Percentiles rank a stretch among this genome's conserved stretches.
phyloP scores from a whole-genome alignment of 2,113 vertebrate species.

The Amblyopsis rosae region DNA sequence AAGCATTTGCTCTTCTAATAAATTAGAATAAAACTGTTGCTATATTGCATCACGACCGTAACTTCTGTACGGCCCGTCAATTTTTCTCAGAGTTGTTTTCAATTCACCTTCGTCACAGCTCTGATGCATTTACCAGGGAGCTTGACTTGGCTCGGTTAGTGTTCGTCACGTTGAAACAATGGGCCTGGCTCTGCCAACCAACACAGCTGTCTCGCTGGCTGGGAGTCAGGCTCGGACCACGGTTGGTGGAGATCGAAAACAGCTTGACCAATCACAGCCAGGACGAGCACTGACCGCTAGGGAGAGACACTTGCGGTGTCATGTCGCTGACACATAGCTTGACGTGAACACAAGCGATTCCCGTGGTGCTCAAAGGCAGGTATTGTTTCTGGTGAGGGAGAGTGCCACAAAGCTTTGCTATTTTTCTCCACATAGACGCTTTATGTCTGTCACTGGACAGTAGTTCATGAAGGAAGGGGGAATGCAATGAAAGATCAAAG shows the following conservation, averaged over 20 bases:
- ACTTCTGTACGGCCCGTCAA: no score
- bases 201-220: constrained; percentile 19
- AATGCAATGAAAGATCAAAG: constrained; percentile 32
- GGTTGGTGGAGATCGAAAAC: not conserved
- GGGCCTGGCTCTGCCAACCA: constrained; percentile 19
- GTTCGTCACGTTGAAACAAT: constrained; percentile 39
- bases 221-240: constrained; percentile 15
- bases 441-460: no score
- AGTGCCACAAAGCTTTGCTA: constrained; percentile 1
- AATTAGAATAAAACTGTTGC: no score
- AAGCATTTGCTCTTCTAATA: no score
- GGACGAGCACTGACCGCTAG: not conserved
- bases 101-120: not conserved
- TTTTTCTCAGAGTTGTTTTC: no score
- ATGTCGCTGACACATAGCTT: constrained; percentile 43
- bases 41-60: no score
- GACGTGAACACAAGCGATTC: constrained; percentile 50
- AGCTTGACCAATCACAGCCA: constrained; percentile 13
- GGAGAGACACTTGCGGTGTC: not conserved
- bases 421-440: not conserved
- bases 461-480: no score
- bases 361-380: constrained; percentile 46
- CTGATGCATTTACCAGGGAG: constrained; percentile 49
- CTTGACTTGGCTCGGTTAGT: constrained; percentile 1
- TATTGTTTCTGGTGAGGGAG: constrained; percentile 52